phyloP scores from a whole-genome alignment of 2,888 invertebrate genomes.

The Tethea ocularis region DNA sequence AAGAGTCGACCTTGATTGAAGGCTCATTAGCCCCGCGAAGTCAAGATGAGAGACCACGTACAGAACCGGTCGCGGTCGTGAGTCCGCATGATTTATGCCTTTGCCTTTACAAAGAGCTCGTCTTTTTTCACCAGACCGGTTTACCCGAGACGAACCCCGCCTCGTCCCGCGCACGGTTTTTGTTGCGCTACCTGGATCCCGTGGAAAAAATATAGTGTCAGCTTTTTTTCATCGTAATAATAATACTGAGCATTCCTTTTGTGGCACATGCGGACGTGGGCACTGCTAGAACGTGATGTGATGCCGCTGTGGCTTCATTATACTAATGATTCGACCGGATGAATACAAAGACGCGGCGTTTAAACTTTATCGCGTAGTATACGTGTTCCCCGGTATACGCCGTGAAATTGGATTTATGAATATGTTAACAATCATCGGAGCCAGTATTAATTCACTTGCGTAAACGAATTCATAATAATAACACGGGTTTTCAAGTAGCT shows the following conservation, averaged over 20 bases:
- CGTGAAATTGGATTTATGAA: conserved; percentile 63
- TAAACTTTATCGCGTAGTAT: conserved; percentile 69
- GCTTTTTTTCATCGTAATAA: conserved; percentile 73
- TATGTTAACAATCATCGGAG: conserved; percentile 25
- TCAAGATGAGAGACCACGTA: conserved; percentile 59
- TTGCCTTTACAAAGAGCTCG: conserved; percentile 64
- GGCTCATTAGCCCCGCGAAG: conserved; percentile 72
- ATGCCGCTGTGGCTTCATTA: conserved; percentile 77
- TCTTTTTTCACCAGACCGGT: conserved; percentile 64
- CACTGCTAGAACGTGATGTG: conserved; percentile 72
- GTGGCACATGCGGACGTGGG: conserved; percentile 78
- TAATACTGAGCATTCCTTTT: conserved; percentile 81
- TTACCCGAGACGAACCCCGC: conserved; percentile 45
- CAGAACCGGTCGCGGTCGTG: conserved; percentile 71
- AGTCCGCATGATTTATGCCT: conserved; percentile 79
- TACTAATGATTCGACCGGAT: conserved; percentile 78
- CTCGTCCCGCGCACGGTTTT: conserved; percentile 53
- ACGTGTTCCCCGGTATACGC: conserved; percentile 58
- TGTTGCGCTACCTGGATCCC: conserved; percentile 77
- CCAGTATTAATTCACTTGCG: not conserved
- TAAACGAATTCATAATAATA: conserved; percentile 6
- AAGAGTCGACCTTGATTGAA: conserved; percentile 79
- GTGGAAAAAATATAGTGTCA: conserved; percentile 73
- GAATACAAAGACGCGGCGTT: conserved; percentile 78
- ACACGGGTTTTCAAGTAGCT: not conserved